Evolutionary conservation across 53 echinoderm and acorn worm species (phyloP), one percentile per base, ranked within the genome.

Genomic region (Apostichopus leukothele): DNA sequence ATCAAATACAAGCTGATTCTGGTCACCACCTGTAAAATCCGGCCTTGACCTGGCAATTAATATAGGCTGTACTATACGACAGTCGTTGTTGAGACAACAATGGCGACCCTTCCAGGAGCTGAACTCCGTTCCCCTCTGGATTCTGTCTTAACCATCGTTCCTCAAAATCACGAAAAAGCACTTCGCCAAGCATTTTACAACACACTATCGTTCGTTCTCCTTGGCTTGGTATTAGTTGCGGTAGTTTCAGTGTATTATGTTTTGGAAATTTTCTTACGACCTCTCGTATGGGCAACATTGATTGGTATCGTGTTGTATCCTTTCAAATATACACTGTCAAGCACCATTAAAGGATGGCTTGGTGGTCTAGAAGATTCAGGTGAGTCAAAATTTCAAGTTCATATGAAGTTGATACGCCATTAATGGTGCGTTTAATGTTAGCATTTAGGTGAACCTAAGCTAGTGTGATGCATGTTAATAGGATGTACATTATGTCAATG

Each of bases 181-280:
- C 83, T 97, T 9, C 96, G 94, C 25, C 97, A 97, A 87, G 97
- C 97, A 52, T 95, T 97, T 75, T 97, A 97, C 86, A 97, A 95
- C 92, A 95, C 92, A 7, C 90, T 94, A n/a, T 94, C 97, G 8
- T 89, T 97, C 53, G 75, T 97, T 6, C 92, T 97, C 74, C 80
- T 97, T 67, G 92, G 79, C 39, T 51, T 95, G 53, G 91, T 91
- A 75, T 86, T 89, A 75, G 90, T 89, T 60, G 94, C 97, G 23
- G 95, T 90, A 66, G 92, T 97, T 66, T 91, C 95, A 50, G 95
- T 97, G 87, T 97, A 95, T 89, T 95, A 93, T 80, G 95, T 97
- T 50, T 76, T 97, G 75, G 97, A 97, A 87, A 95, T 95, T 83
- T 97, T 97, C 89, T 68, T 97, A 23, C 88, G 91, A 76, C 97